Percentiles rank a stretch among this genome's conserved stretches.
Evolutionary conservation across 1,140 invertebrate species (phyloP).

Genomic region (Palaemon carinicauda): DNA sequence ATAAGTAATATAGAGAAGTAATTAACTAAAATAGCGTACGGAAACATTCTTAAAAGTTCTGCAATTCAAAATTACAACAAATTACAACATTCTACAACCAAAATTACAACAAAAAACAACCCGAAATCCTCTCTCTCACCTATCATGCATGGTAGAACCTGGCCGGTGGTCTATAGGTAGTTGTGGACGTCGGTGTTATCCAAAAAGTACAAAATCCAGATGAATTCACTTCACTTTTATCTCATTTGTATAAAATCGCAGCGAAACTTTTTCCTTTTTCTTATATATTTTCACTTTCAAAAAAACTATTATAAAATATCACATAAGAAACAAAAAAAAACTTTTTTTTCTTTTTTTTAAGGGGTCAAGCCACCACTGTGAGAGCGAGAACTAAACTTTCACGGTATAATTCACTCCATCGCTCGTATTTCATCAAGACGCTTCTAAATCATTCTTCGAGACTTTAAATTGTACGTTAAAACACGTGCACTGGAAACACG

Average conservation of each 20-base stretch:
- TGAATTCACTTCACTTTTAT: not conserved
- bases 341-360: not conserved
- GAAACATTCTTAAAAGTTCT: too few relatives aligned
- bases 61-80: too few relatives aligned
- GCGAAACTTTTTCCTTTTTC: not conserved
- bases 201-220: not conserved
- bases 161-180: not conserved
- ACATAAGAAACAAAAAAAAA: not conserved
- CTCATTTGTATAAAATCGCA: not conserved
- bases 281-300: too few relatives aligned
- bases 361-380: not conserved
- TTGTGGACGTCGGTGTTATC: conserved; percentile 22
- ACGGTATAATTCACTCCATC: conserved; percentile 3
- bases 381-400: conserved; percentile 18
- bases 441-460: conserved; percentile 11
- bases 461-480: not conserved
- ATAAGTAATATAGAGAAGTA: too few relatives aligned
- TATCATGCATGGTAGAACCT: not conserved
- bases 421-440: not conserved
- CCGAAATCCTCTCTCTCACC: too few relatives aligned
- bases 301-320: too few relatives aligned
- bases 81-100: too few relatives aligned
- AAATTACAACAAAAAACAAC: too few relatives aligned
- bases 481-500: not conserved
- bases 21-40: too few relatives aligned